Conservation (phyloP, 2,888 invertebrate genomes). For the Chelonus formosanus region DNA sequence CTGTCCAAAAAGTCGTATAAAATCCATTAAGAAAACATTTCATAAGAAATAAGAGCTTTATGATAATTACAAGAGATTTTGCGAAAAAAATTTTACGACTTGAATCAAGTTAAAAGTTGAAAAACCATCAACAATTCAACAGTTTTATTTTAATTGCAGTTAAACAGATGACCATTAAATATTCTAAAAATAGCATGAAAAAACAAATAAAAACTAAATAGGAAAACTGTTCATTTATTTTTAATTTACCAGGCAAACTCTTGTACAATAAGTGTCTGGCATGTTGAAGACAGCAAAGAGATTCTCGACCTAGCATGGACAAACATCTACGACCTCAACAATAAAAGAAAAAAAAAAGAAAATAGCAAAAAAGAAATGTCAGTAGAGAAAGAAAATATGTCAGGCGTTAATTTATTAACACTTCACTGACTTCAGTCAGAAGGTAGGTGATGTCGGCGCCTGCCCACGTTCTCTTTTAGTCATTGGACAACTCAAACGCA, state of each 20-base stretch:
- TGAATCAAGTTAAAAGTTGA: too few species aligned
- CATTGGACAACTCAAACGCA: conserved; percentile 42
- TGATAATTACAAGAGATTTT: too few species aligned
- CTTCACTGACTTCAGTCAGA: conserved; percentile 33
- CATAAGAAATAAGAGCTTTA: too few species aligned
- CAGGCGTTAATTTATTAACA: conserved; percentile 47
- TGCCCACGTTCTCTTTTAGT: conserved; percentile 19
- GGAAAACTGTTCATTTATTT: too few species aligned
- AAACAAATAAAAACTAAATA: too few species aligned
- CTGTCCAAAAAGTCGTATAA: too few species aligned
- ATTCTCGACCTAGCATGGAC: conserved; percentile 12
- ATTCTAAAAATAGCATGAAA: too few species aligned
- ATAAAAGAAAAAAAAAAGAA: conserved; percentile 11
- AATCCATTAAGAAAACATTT: too few species aligned
- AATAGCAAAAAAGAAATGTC: conserved; percentile 6
- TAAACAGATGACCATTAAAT: too few species aligned
- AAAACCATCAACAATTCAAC: too few species aligned
- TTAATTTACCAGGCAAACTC: conserved; percentile 1
- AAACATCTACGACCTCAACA: conserved; percentile 20
- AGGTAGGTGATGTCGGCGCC: conserved; percentile 38
- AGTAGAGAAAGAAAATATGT: conserved; percentile 20
- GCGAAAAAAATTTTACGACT: too few species aligned
- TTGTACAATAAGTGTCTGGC: conserved; percentile 4
- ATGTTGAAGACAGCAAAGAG: conserved; percentile 13
- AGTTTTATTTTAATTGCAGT: too few species aligned